Evolutionary conservation across 2,113 vertebrate genomes (phyloP).

Genomic region (Xerus inauris): DNA sequence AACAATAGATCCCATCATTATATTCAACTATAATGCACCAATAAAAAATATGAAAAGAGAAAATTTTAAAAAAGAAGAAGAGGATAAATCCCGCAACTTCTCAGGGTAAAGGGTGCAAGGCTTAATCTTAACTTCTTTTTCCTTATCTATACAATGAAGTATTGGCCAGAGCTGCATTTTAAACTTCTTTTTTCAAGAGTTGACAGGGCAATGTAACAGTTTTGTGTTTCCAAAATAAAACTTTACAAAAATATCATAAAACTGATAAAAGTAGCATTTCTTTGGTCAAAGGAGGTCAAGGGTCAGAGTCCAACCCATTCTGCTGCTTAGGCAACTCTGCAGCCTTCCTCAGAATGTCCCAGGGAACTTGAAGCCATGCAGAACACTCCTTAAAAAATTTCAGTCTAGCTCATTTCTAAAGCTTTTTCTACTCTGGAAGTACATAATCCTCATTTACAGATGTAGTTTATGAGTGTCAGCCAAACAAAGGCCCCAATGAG

Average conservation of each 20-base stretch:
- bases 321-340: not conserved
- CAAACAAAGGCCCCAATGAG: not conserved
- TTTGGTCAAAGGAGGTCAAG: not conserved
- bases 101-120: not conserved
- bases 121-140: not conserved
- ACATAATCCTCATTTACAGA: not conserved
- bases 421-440: not conserved
- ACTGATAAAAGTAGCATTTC: not conserved
- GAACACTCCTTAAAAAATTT: not conserved
- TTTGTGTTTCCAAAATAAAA: constrained; percentile 20
- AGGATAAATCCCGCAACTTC: not conserved
- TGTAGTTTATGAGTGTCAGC: not conserved
- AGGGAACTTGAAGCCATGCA: not conserved
- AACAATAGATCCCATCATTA: too few relatives aligned
- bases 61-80: not conserved
- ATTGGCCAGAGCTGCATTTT: not conserved
- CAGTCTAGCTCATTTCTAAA: not conserved
- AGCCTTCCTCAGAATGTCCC: not conserved
- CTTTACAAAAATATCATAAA: not conserved
- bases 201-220: not conserved
- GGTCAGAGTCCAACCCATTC: not conserved
- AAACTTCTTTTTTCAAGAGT: not conserved
- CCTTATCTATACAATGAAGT: not conserved
- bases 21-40: too few relatives aligned
- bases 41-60: not conserved